Percentiles rank a stretch among this genome's conserved stretches.
phyloP scores from a whole-genome alignment of 2,888 invertebrate species.

The Asteroscopus sphinx region DNA sequence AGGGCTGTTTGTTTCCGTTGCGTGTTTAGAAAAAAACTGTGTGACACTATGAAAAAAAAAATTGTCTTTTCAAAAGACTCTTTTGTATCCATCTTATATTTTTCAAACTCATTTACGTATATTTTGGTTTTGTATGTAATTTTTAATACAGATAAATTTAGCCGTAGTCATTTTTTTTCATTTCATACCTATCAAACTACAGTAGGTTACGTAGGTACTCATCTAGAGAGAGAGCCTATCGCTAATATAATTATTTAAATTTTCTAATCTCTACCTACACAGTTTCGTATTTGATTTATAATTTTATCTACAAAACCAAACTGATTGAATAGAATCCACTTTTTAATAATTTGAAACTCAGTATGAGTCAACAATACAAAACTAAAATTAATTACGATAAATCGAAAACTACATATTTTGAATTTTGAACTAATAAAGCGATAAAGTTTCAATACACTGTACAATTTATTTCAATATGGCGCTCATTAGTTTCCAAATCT shows the following conservation, averaged over 20 bases:
- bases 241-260: conserved; percentile 1
- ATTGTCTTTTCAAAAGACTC: conserved; percentile 10
- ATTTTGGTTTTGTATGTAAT: too few relatives aligned
- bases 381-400: conserved; percentile 31
- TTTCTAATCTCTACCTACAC: conserved; percentile 43
- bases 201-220: neutral
- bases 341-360: conserved; percentile 43
- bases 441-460: conserved; percentile 17
- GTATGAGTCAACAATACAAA: conserved; percentile 30
- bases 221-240: conserved; percentile 16
- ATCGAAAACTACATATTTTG: conserved; percentile 18
- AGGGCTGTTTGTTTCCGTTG: conserved; percentile 44
- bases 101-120: too few relatives aligned
- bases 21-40: neutral
- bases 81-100: too few relatives aligned
- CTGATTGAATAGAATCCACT: conserved; percentile 32
- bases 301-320: conserved; percentile 38
- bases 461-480: conserved; percentile 1
- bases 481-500: conserved; percentile 24
- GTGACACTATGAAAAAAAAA: too few relatives aligned
- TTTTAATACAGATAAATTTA: too few relatives aligned
- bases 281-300: conserved; percentile 16
- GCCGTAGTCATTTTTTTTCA: too few relatives aligned
- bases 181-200: too few relatives aligned
- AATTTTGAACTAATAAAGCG: conserved; percentile 25